Evolutionary conservation across 2,113 vertebrate species (phyloP).

Genomic region (Struthidea cinerea): DNA sequence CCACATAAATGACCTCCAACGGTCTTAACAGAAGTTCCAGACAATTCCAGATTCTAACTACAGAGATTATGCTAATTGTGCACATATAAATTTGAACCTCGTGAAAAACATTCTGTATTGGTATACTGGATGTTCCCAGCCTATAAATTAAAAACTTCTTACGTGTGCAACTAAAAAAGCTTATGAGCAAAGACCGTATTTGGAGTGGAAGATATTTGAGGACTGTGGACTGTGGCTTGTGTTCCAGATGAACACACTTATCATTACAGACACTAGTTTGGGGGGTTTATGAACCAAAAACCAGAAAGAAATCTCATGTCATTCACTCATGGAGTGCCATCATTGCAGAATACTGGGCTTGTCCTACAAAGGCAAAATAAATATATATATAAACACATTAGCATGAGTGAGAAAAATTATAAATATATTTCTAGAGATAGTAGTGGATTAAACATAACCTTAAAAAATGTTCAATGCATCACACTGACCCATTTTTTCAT

Average conservation of each 20-base stretch:
- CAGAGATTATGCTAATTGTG: not conserved
- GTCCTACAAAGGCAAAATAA: not conserved
- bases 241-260: not conserved
- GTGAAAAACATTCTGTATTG: not conserved
- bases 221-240: not conserved
- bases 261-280: not conserved
- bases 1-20: not conserved
- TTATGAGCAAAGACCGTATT: not conserved
- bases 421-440: not conserved
- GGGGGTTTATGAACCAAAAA: not conserved
- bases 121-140: not conserved
- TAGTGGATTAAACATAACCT: not conserved
- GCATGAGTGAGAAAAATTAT: not conserved
- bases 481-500: not conserved
- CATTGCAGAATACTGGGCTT: not conserved
- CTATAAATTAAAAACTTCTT: not conserved
- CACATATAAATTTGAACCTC: not conserved
- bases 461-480: not conserved
- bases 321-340: not conserved
- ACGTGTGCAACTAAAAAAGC: fast-evolving
- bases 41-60: not conserved
- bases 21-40: not conserved
- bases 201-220: not conserved
- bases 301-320: not conserved
- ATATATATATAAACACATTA: not conserved